Base-by-base conservation (phyloP, 2,113 vertebrate species). In the Miniopterus natalensis region DNA sequence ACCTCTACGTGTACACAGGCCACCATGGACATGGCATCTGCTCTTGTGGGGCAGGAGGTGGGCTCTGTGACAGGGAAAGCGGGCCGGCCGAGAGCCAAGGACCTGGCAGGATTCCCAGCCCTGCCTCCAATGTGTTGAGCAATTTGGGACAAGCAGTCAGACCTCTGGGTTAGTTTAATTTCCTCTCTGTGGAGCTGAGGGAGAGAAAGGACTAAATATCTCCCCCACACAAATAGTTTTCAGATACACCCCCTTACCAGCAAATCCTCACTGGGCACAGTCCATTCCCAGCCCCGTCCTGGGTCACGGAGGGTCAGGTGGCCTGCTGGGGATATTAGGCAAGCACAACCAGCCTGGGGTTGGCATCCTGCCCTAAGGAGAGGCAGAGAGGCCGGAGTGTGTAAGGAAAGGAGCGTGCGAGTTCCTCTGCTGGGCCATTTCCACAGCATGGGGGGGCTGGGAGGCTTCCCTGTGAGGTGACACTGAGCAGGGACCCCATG, bases 1-100 rank as follows among this genome's bases (percentile, higher is more conserved):
- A 9, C 27, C 55, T 78, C 29, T 42, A 0, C 7, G 1, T 1
- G 42, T 7, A 11, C n/a, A 49, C 10, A 0, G 0, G 6, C n/a
- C 47, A 1, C 25, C 68, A 0, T 27, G 14, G 36, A 74, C 68
- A 0, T 27, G 14, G 36, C 74, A 66, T 25, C 51, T 51, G 40
- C 25, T 81, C 68, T 29, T 25, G 42, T 66, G 42, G 77, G 27
- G 45, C 11, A 49, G n/a, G 47, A 63, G 14, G 11, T 20, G 71
- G 65, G 11, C 15, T 81, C 78, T 66, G 21, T 23, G n/a, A 40
- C 83, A 45, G 51, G 61, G 73, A 90, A 57, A 7, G 73, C 47
- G 29, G 45, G 27, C 27, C 2, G n/a, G 25, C 51, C 13, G 0
- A 31, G 57, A 83, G 47, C 13, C 53, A 14, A n/a, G 42, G 21